Conservation (phyloP, 35 echinoderm and acorn worm species). For the Acanthaster planci region DNA sequence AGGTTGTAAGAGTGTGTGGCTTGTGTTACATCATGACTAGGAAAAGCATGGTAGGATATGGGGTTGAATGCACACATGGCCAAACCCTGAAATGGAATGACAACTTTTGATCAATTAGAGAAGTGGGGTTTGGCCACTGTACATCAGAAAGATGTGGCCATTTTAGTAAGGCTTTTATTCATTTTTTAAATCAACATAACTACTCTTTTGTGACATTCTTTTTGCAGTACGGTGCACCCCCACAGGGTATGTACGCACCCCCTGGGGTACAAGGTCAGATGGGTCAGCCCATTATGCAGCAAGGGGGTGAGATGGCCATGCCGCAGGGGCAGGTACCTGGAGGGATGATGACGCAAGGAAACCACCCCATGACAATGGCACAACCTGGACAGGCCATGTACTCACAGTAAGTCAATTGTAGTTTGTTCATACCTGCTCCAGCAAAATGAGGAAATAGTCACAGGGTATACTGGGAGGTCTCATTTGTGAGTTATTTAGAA, state of each 20-base stretch:
- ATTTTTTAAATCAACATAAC: too few species aligned
- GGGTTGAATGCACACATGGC: too few species aligned
- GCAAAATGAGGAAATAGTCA: too few species aligned
- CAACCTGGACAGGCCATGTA: slow-evolving; percentile 14
- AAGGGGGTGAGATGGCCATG: slow-evolving; percentile 24
- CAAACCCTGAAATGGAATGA: too few species aligned
- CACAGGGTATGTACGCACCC: slow-evolving; percentile 3
- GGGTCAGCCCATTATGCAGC: slow-evolving; percentile 37
- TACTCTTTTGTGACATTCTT: too few species aligned
- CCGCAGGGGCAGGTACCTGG: slow-evolving; percentile 23
- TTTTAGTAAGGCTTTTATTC: too few species aligned
- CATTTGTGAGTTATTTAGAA: too few species aligned
- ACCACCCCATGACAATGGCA: slow-evolving; percentile 21
- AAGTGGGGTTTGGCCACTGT: too few species aligned
- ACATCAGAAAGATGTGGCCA: too few species aligned
- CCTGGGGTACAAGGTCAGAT: background rate
- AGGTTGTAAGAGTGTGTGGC: background rate
- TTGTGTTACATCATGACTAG: too few species aligned
- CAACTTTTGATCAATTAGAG: too few species aligned
- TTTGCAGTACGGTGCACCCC: background rate
- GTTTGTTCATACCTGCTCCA: background rate
- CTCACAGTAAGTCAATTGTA: background rate
- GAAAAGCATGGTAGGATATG: background rate
- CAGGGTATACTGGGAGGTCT: too few species aligned
- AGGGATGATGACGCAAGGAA: slow-evolving; percentile 1